Evolutionary conservation across 2,113 vertebrate species (phyloP).

Genomic region (Mus musculus): DNA sequence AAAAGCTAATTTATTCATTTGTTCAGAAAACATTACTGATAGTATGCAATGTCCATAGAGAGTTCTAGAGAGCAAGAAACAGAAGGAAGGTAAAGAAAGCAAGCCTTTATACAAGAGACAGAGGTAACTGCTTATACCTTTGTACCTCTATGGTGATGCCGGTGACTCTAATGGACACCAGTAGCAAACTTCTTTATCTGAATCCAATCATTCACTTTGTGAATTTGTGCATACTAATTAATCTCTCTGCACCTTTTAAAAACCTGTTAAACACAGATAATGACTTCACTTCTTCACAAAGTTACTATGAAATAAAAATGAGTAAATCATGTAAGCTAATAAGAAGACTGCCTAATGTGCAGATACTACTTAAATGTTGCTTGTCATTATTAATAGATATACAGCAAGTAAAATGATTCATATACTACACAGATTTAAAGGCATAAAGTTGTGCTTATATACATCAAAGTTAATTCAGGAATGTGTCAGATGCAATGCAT

Average conservation of each 20-base stretch:
- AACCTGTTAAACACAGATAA: conserved; percentile 22
- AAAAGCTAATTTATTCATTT: background rate
- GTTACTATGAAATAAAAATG: background rate
- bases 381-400: background rate
- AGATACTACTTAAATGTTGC: background rate
- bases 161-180: background rate
- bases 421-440: background rate
- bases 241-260: background rate
- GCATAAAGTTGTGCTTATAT: conserved; percentile 11
- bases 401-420: background rate
- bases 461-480: conserved; percentile 3
- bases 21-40: conserved; percentile 25
- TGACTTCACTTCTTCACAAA: background rate
- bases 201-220: conserved; percentile 8
- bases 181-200: background rate
- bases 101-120: background rate
- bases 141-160: background rate
- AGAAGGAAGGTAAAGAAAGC: background rate
- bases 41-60: background rate
- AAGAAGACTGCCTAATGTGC: background rate
- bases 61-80: background rate
- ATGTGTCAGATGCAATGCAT: background rate
- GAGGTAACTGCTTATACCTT: background rate
- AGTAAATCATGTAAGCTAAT: background rate
- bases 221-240: background rate